Conservation (phyloP, 2,888 invertebrate species). For the Scaeva pyrastri region DNA sequence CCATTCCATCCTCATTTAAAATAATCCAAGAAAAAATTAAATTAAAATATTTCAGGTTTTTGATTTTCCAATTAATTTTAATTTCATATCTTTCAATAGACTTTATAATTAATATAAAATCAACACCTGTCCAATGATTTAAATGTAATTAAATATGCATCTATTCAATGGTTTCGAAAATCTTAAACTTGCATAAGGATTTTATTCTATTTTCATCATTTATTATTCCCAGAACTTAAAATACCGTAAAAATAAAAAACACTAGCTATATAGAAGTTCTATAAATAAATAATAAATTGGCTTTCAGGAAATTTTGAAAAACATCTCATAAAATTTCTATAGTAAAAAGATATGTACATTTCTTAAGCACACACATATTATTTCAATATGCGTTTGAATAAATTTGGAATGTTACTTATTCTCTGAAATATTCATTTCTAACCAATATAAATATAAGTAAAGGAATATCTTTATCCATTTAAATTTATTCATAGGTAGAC, state of each 20-base stretch:
- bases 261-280: neutral
- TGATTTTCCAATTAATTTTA: too few species aligned
- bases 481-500: conserved; percentile 32
- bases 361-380: neutral
- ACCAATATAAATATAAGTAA: too few species aligned
- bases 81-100: too few species aligned
- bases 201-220: neutral
- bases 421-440: neutral
- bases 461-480: conserved; percentile 23
- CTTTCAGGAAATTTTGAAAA: neutral
- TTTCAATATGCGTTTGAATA: neutral
- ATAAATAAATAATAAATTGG: neutral
- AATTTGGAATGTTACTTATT: neutral
- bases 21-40: too few species aligned
- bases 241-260: conserved; percentile 3
- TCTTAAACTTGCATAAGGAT: too few species aligned
- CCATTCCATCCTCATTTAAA: too few species aligned
- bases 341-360: neutral
- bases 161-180: too few species aligned
- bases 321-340: neutral
- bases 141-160: too few species aligned
- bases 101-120: too few species aligned
- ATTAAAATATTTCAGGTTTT: too few species aligned
- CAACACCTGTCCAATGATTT: too few species aligned
- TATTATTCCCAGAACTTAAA: neutral